A percentile compares a stretch with the other conserved stretches of the same genome.
Evolutionary conservation across 2,113 vertebrate genomes (phyloP).

Genomic region (Boulengeromyrus knoepffleri): DNA sequence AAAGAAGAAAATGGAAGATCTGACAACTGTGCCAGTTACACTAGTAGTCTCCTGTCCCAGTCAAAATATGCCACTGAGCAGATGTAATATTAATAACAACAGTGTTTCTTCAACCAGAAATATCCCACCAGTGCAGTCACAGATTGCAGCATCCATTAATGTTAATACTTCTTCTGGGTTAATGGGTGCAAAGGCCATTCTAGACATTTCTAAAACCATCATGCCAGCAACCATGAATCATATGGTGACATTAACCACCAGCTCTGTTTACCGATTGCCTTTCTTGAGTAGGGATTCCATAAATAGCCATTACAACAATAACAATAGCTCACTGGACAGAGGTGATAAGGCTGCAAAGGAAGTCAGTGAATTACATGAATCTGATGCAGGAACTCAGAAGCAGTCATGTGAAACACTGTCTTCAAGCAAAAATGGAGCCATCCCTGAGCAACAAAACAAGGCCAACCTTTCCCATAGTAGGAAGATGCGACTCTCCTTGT

Average conservation of each 20-base stretch:
- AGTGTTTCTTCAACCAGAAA: conserved; percentile 31
- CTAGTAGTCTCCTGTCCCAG: conserved; percentile 3
- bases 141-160: conserved; percentile 44
- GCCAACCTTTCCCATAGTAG: conserved; percentile 36
- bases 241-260: conserved; percentile 23
- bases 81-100: conserved; percentile 40
- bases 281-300: conserved; percentile 24
- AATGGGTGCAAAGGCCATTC: conserved; percentile 88
- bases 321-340: conserved; percentile 77
- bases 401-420: conserved; percentile 35
- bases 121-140: conserved; percentile 35
- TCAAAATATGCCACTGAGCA: conserved; percentile 19
- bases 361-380: conserved; percentile 79
- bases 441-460: conserved; percentile 21
- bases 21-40: conserved; percentile 25
- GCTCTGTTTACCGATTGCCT: conserved; percentile 29
- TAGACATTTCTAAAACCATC: conserved; percentile 90
- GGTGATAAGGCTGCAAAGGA: conserved; percentile 81
- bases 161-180: conserved; percentile 78
- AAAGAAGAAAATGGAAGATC: conserved; percentile 52
- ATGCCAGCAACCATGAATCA: conserved; percentile 64
- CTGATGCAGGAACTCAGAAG: conserved; percentile 72
- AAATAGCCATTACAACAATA: conserved; percentile 47
- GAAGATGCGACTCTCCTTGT: conserved; percentile 48
- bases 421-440: background rate